These are phyloP conservation scores for Pelosia muscerda DNA, from an alignment of 2,888 invertebrate species.

Conservation along the genomic window DNA sequence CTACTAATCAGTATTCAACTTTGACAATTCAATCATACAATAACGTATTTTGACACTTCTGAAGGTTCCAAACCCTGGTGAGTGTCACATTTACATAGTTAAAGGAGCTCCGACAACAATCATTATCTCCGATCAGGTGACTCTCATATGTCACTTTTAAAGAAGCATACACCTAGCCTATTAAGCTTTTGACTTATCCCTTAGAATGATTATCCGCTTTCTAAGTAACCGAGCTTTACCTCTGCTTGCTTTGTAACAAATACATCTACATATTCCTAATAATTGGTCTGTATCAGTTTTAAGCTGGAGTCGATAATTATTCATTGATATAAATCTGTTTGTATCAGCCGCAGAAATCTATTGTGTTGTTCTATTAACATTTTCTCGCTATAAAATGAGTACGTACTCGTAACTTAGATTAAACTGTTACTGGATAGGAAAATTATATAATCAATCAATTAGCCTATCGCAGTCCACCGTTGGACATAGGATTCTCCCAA, in stretches of 20 bases:
- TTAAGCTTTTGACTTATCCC: background rate
- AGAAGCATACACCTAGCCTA: background rate
- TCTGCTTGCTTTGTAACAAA: conserved; percentile 15
- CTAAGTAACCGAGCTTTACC: conserved; percentile 4
- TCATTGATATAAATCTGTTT: conserved; percentile 65
- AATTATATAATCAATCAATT: too few species aligned
- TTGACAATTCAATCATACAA: too few species aligned
- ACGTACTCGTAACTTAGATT: conserved; percentile 37
- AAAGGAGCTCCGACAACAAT: too few species aligned
- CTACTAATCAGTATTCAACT: too few species aligned
- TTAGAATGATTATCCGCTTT: background rate
- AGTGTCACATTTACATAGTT: too few species aligned
- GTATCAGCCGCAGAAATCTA: conserved; percentile 58
- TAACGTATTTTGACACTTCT: too few species aligned
- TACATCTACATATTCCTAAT: conserved; percentile 34
- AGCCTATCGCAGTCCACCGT: too few species aligned
- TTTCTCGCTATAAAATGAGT: conserved; percentile 62
- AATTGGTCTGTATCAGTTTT: conserved; percentile 51
- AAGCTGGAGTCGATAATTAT: conserved; percentile 71
- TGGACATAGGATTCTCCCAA: too few species aligned
- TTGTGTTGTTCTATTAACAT: conserved; percentile 64
- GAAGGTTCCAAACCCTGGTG: too few species aligned
- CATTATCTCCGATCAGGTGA: too few species aligned
- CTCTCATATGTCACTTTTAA: too few species aligned
- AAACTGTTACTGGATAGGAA: conserved; percentile 34